phyloP scores from a whole-genome alignment of 2,113 vertebrate species.

The Leucosticte australis region DNA sequence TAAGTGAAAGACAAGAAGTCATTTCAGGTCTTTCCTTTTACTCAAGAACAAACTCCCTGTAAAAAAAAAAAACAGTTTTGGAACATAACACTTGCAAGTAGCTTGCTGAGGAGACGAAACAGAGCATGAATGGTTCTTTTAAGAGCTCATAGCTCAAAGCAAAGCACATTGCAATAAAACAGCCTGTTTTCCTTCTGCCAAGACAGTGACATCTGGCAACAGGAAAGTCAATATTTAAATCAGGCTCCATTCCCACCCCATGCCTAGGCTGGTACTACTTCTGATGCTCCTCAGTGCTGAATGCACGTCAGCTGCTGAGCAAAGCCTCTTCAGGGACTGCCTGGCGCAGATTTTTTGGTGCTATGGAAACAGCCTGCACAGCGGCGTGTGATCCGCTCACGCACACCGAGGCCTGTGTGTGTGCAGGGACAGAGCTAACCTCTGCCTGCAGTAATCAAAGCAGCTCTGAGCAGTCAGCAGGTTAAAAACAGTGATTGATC shows the following conservation, averaged over 20 bases:
- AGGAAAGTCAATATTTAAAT: background rate
- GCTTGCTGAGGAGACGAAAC: background rate
- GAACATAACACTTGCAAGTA: background rate
- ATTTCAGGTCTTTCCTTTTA: background rate
- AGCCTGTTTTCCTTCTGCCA: background rate
- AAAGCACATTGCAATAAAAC: background rate
- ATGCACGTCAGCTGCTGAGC: background rate
- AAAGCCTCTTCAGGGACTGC: background rate
- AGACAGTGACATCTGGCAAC: background rate
- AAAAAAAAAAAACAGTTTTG: background rate
- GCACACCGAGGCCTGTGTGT: background rate
- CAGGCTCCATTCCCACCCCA: background rate
- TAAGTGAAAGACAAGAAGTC: background rate
- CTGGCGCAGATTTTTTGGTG: background rate
- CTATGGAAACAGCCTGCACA: slow-evolving; percentile 12
- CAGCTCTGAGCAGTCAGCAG: background rate
- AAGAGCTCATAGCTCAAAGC: background rate
- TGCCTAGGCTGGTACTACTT: background rate
- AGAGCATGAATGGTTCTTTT: background rate
- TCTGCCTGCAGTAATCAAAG: background rate
- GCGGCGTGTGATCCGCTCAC: fast-evolving
- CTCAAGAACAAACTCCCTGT: background rate
- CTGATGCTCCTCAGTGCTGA: background rate
- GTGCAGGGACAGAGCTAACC: background rate
- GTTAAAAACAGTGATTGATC: background rate